Base-by-base conservation (phyloP, 2,888 invertebrate species). In the Cerceris ruficornis region DNA sequence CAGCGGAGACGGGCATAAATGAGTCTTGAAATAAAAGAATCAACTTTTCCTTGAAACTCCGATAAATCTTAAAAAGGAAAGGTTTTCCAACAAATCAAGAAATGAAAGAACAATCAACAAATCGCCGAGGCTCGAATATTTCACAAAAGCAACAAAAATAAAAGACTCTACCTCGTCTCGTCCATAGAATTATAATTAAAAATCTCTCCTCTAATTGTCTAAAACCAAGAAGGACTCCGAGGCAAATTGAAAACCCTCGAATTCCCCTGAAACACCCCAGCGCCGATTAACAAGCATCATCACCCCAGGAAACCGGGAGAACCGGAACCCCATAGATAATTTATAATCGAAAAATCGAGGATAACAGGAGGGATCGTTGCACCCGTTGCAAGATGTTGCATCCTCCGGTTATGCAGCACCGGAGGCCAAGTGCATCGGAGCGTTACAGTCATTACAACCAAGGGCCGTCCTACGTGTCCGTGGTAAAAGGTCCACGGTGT, bases 401-500 rank as follows among this genome's bases (percentile, higher is more conserved):
- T 81, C 77, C 79, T 77, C 65, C 75, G 77, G 79, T 77, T 79
- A 77, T 69, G 77, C 82, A 64, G 68, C 71, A 68, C 50, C 69
- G 72, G 69, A 69, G 72, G 68, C 77, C 82, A 83, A 78, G 81
- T 81, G 87, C 88, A 88, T 73, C 85, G 80, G 78, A 88, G 84
- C 88, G 88, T 89, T 88, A 87, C 89, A 81, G 72, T 85, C 85
- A 82, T 85, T 85, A 85, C 82, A 13, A 42, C 54, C 39, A 62
- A 66, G 67, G 64, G 55, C 58, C 61, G 52, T 28, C 28, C 84
- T 88, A 88, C 89, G 89, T 89, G 89, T 88, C 83, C 87, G 87
- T 85, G 88, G 88, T 88, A 87, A 88, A 88, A 85, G 88, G 81
- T 87, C 86, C 82, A 75, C 79, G 82, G 83, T 85, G 85, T 78